Percentiles rank a stretch among this genome's conserved stretches.
Conservation (phyloP, 2,888 invertebrate genomes). For the Mesochorus sp. region DNA sequence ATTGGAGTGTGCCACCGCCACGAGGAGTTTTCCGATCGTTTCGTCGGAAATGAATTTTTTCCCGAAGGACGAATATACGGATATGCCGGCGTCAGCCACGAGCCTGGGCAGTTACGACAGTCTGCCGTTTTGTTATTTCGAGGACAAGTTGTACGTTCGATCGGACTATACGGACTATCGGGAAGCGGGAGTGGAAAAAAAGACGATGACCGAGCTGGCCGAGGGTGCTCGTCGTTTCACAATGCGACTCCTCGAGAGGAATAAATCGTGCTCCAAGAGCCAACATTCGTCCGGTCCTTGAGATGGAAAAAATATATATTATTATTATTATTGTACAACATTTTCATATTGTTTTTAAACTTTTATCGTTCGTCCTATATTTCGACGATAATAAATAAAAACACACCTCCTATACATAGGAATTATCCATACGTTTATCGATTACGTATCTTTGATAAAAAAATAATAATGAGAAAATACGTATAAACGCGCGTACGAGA, state of each 20-base stretch:
- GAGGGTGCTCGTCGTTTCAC: constrained; percentile 61
- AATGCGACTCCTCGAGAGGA: constrained; percentile 39
- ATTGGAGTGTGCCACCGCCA: constrained; percentile 41
- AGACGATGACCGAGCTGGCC: constrained; percentile 59
- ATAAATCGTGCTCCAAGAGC: neutral
- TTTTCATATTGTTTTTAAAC: constrained; percentile 30
- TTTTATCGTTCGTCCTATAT: constrained; percentile 54
- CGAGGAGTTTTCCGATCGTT: constrained; percentile 43
- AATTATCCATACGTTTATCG: constrained; percentile 40
- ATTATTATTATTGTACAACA: neutral
- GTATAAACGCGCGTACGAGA: no score
- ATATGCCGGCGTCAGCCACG: constrained; percentile 28
- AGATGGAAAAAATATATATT: neutral
- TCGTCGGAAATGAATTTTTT: constrained; percentile 52
- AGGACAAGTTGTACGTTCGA: constrained; percentile 57
- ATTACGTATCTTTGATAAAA: no score
- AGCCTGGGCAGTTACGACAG: constrained; percentile 56
- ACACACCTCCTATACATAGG: constrained; percentile 58
- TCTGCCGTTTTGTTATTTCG: constrained; percentile 60
- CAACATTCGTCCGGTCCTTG: neutral
- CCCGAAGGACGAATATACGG: constrained; percentile 48
- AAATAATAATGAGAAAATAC: constrained; percentile 38
- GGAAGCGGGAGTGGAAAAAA: constrained; percentile 25
- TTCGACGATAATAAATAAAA: constrained; percentile 65
- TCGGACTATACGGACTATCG: constrained; percentile 42